A percentile compares a stretch with the other conserved stretches of the same genome.
Evolutionary conservation across 2,113 vertebrate genomes (phyloP).

Genomic region (Abramis brama): DNA sequence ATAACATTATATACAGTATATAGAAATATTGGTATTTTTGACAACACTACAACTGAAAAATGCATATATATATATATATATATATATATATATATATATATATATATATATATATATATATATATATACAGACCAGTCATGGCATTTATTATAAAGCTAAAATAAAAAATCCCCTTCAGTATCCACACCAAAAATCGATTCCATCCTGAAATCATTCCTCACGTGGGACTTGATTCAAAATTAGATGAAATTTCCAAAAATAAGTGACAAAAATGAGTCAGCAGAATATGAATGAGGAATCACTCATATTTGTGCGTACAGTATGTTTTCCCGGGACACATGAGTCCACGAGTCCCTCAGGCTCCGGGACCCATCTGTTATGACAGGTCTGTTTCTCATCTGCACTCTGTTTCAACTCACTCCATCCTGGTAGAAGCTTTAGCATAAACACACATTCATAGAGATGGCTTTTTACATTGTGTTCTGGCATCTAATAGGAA

Average conservation of each 20-base stretch:
- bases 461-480: background rate
- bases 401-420: background rate
- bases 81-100: too few species aligned
- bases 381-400: conserved; percentile 28
- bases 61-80: background rate
- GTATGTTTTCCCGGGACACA: background rate
- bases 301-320: background rate
- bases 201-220: background rate
- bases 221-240: background rate
- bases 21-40: too few species aligned
- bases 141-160: background rate
- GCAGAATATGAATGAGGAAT: conserved; percentile 16
- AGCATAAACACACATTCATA: conserved; percentile 3
- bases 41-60: too few species aligned
- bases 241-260: background rate
- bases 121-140: background rate
- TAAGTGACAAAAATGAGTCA: conserved; percentile 12
- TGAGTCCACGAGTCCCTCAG: background rate
- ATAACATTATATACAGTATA: too few species aligned
- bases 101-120: too few species aligned
- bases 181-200: background rate
- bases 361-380: conserved; percentile 23
- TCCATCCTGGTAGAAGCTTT: background rate
- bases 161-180: background rate
- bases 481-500: background rate